These are phyloP conservation scores for Plutomurus gul DNA, from an alignment of 1,140 invertebrate species.

Conservation along the genomic window DNA sequence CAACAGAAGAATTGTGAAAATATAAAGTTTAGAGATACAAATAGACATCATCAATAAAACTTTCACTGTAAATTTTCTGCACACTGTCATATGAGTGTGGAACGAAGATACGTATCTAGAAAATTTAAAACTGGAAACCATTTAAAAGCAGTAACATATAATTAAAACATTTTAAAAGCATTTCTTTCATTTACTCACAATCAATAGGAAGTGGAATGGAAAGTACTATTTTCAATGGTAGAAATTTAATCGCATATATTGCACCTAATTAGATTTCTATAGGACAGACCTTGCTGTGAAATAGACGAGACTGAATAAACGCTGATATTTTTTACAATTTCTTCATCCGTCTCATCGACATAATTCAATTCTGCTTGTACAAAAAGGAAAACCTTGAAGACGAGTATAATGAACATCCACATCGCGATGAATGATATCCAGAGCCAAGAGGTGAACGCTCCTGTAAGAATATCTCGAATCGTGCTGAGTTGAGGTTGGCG, in stretches of 20 bases:
- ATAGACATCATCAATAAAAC: no score
- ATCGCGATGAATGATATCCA: slow-evolving; percentile 17
- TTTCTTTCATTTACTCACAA: no score
- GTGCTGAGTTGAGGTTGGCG: slow-evolving; percentile 61
- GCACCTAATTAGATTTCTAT: background rate
- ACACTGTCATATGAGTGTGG: no score
- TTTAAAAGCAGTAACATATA: no score
- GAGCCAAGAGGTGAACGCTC: slow-evolving; percentile 22
- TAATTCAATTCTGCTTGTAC: background rate
- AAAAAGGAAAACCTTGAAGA: background rate
- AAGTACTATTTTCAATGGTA: no score
- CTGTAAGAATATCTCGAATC: slow-evolving; percentile 55
- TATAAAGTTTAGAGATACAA: background rate
- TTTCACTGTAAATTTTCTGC: no score
- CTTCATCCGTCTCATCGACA: background rate
- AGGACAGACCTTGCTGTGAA: background rate
- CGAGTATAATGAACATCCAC: slow-evolving; percentile 21
- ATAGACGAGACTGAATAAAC: background rate
- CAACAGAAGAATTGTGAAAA: background rate
- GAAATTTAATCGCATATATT: no score
- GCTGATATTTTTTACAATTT: background rate
- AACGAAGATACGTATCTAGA: no score
- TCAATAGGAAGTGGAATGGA: no score
- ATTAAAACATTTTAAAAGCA: no score
- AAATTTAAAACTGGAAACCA: no score